Evolutionary conservation across 2,113 vertebrate genomes (phyloP).

Genomic region (Ovis aries): DNA sequence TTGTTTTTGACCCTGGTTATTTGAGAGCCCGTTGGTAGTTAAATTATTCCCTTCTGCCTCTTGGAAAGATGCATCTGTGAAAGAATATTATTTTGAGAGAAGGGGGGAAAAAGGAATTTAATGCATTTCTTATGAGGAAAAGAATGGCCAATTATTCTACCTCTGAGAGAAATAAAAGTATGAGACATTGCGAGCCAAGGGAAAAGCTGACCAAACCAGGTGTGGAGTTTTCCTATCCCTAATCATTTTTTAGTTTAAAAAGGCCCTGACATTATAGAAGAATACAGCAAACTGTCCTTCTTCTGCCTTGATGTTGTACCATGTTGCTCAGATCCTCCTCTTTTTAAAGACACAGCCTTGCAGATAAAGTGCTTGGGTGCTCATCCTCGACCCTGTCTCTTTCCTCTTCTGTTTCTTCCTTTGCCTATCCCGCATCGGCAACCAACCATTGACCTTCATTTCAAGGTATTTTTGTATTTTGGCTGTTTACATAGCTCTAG

Average conservation of each 20-base stretch:
- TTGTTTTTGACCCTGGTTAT: conserved; percentile 33
- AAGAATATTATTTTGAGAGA: neutral
- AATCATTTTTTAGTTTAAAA: neutral
- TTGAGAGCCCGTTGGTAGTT: conserved; percentile 10
- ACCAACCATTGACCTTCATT: neutral
- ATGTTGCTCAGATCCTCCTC: neutral
- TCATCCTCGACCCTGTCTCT: neutral
- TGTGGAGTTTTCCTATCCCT: neutral
- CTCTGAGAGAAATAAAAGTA: neutral
- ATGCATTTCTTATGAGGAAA: conserved; percentile 24
- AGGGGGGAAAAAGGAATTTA: neutral
- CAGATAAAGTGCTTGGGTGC: neutral
- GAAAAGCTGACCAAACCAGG: neutral
- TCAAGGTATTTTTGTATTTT: neutral
- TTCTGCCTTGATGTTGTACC: neutral
- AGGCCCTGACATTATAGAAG: neutral
- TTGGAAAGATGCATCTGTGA: neutral
- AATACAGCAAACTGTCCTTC: neutral
- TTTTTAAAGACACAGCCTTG: neutral
- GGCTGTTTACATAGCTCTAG: neutral
- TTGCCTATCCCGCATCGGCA: neutral
- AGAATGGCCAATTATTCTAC: neutral
- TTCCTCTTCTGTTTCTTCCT: neutral
- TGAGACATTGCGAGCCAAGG: neutral
- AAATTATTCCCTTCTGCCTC: conserved; percentile 5